phyloP scores from a whole-genome alignment of 2,797 vertebrate species.

The Cyprinella venusta region DNA sequence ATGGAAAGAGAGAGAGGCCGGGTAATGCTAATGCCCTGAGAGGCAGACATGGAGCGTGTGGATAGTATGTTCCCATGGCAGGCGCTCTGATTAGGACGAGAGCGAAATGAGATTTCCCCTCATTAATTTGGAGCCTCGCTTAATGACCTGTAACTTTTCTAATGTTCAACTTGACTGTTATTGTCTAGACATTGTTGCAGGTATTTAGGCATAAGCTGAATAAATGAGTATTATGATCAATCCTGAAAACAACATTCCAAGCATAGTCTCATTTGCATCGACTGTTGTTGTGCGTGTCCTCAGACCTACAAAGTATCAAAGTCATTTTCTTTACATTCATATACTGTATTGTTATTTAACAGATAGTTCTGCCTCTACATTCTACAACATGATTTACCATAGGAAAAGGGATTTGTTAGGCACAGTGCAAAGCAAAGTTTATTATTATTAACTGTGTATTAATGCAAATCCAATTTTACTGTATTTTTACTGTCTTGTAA shows the following conservation, averaged over 20 bases:
- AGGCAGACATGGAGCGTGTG: conserved; percentile 37
- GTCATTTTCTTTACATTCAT: not conserved
- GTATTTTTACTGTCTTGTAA: too few species aligned
- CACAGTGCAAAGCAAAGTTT: not conserved
- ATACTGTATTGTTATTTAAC: not conserved
- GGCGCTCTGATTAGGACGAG: conserved; percentile 37
- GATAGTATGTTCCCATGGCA: conserved; percentile 36
- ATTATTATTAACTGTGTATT: not conserved
- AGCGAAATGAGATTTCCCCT: conserved; percentile 46
- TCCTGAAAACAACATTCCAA: conserved; percentile 55
- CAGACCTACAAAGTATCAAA: not conserved
- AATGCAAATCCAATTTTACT: not conserved
- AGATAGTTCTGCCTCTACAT: not conserved
- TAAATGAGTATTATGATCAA: conserved; percentile 56
- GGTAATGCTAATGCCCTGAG: conserved; percentile 21
- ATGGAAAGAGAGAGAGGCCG: conserved; percentile 35
- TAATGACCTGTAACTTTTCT: conserved; percentile 58
- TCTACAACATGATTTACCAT: not conserved
- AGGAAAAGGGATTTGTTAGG: not conserved
- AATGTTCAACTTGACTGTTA: conserved; percentile 56
- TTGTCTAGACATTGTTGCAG: conserved; percentile 55
- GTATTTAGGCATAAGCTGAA: conserved; percentile 53
- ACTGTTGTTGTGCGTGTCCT: conserved; percentile 26
- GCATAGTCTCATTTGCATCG: conserved; percentile 55
- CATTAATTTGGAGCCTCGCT: conserved; percentile 51